Evolutionary conservation across 1,140 invertebrate genomes (phyloP), one percentile per base, ranked within the genome.

Genomic region (Dryas iulia): DNA sequence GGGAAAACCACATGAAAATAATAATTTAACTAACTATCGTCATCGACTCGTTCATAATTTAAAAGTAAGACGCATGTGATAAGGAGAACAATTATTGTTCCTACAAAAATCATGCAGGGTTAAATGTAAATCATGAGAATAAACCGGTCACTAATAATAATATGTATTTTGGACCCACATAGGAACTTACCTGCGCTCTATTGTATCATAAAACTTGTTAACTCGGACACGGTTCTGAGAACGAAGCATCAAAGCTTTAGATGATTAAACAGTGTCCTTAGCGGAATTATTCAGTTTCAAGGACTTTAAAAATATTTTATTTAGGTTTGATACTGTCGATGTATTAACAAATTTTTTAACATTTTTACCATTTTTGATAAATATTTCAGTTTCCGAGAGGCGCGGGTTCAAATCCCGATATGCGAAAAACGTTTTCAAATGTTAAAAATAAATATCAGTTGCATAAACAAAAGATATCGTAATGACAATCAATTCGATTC

Each of bases 161-260:
- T 69, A 69, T 25, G n/a, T n/a, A n/a, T 56, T 18, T 57, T 30
- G 52, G 59, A 26, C 61, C 33, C 26, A 23, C 56, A 31, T 33
- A 39, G 60, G 33, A 33, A 59, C 28, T 60, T 70, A 65, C 68
- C 68, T 70, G 68, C 57, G 61, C 11, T 21, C 61, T 57, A 64
- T 65, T 70, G 68, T 70, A 70, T 25, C 61, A 58, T 28, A 33
- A n/a, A 62, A 62, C 66, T 69, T 65, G 68, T 64, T 70, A 70
- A 59, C 68, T 70, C 28, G 39, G 30, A 70, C 54, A 70, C 68
- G 61, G 30, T 70, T 70, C 68, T 30, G 39, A 70, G 68, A 70
- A 70, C 21, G 24, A 60, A 69, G 47, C 68, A 69, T 69, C 35
- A 60, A 64, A 66, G 64, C 31, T 64, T 75, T 78, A 69, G 76